Base-by-base conservation (phyloP, 1,140 invertebrate species). In the Goniozus legneri region DNA sequence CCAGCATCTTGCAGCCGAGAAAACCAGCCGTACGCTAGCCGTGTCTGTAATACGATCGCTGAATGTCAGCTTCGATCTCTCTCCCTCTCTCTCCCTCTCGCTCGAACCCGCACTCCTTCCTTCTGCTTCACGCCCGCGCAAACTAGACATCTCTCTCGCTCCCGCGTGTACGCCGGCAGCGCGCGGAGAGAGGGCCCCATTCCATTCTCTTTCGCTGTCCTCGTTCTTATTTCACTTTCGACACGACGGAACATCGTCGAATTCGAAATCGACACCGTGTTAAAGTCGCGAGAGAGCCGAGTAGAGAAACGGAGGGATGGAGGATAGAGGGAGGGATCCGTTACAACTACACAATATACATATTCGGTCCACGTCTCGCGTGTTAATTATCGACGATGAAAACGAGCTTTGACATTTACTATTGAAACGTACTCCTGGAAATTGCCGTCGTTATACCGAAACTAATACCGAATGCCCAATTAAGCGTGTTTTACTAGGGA, bases 131-230 rank as follows among this genome's bases (percentile, higher is more conserved):
- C 36, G 18, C 40, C 39, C 39, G 34, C 39, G 41, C 36, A 19
- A 54, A 34, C 39, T 48, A 54, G 46, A 31, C 40, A 35, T 45
- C 37, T 44, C 36, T 37, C 32, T 32, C 31, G 44, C 38, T 37
- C 21, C 20, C 16, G n/a, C n/a, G 14, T 14, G 22, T 24, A 31
- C 47, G 13, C 22, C n/a, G n/a, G n/a, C n/a, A n/a, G n/a, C n/a
- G n/a, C n/a, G n/a, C n/a, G n/a, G n/a, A n/a, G n/a, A n/a, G n/a
- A n/a, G n/a, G n/a, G n/a, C n/a, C n/a, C n/a, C n/a, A n/a, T n/a
- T n/a, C n/a, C n/a, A n/a, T n/a, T n/a, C n/a, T n/a, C n/a, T 27
- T 10, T 27, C 24, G 24, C 4, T 10, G 10, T 27, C 4, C 24
- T 27, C 24, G 24, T 27, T 27, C 24, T 10, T 27, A 27, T 27